phyloP scores from a whole-genome alignment of 2,888 invertebrate species.

The Alsophila aescularia region DNA sequence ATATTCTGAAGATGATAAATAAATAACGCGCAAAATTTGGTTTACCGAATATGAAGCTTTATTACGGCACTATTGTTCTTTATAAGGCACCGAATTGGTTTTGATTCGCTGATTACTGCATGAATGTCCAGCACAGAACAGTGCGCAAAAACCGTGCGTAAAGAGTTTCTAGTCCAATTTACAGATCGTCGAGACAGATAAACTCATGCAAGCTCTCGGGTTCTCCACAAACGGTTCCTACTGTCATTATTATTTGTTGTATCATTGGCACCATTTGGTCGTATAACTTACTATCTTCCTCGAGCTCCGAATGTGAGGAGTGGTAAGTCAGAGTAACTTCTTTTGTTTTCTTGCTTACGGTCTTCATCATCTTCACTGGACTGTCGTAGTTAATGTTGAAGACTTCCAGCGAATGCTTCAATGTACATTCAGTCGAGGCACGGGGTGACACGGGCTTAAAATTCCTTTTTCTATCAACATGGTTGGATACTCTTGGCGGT shows the following conservation, averaged over 20 bases:
- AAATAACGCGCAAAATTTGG: too few relatives aligned
- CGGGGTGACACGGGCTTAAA: background rate
- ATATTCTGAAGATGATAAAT: too few relatives aligned
- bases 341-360: background rate
- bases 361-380: background rate
- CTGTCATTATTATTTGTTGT: too few relatives aligned
- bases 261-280: too few relatives aligned
- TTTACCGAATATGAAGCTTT: too few relatives aligned
- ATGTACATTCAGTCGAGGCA: background rate
- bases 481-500: background rate
- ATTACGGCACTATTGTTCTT: too few relatives aligned
- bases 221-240: too few relatives aligned
- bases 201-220: too few relatives aligned
- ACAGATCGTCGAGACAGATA: background rate
- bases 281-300: background rate
- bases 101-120: too few relatives aligned
- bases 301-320: background rate
- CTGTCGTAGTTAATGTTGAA: background rate
- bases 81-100: too few relatives aligned
- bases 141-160: too few relatives aligned
- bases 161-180: background rate
- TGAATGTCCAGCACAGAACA: too few relatives aligned
- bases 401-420: conserved; percentile 15
- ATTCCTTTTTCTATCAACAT: background rate
- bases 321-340: background rate